Evolutionary conservation across 2,888 invertebrate species (phyloP).

Genomic region (Auanema sp.): DNA sequence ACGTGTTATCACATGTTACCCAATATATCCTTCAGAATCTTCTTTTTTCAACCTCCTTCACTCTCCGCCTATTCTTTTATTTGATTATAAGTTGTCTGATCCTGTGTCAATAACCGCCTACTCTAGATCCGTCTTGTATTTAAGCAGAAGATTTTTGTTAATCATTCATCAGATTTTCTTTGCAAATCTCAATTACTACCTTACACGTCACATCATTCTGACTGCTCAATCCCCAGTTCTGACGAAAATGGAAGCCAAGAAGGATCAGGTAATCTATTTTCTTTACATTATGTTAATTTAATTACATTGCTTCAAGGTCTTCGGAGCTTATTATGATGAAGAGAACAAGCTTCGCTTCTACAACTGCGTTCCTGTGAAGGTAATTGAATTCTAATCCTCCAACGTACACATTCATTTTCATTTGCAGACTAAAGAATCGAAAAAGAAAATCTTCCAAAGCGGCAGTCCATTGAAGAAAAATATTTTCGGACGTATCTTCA

Average conservation of each 20-base stretch:
- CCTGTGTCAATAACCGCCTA: background rate
- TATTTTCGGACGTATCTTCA: slow-evolving; percentile 13
- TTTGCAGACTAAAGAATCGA: background rate
- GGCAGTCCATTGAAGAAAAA: slow-evolving; percentile 6
- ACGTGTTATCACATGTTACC: no score
- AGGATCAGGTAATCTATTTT: slow-evolving; percentile 5
- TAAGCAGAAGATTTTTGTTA: slow-evolving; percentile 11
- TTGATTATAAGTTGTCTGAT: slow-evolving; percentile 5
- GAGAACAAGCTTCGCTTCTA: slow-evolving; percentile 22
- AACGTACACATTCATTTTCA: background rate
- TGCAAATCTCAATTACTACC: background rate
- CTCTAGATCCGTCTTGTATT: background rate
- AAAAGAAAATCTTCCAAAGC: slow-evolving; percentile 3
- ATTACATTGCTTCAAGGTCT: slow-evolving; percentile 4
- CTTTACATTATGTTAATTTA: background rate
- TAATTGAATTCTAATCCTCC: background rate
- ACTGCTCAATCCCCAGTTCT: background rate
- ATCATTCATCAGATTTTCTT: background rate
- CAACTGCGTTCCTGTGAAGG: slow-evolving; percentile 25
- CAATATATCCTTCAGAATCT: no score
- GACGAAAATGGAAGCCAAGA: slow-evolving; percentile 5
- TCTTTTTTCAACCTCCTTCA: no score
- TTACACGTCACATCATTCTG: background rate
- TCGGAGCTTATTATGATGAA: slow-evolving; percentile 20
- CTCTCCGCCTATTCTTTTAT: slow-evolving; percentile 3